phyloP scores from a whole-genome alignment of 2,888 invertebrate genomes.

The Orthonychiurus folsomi region DNA sequence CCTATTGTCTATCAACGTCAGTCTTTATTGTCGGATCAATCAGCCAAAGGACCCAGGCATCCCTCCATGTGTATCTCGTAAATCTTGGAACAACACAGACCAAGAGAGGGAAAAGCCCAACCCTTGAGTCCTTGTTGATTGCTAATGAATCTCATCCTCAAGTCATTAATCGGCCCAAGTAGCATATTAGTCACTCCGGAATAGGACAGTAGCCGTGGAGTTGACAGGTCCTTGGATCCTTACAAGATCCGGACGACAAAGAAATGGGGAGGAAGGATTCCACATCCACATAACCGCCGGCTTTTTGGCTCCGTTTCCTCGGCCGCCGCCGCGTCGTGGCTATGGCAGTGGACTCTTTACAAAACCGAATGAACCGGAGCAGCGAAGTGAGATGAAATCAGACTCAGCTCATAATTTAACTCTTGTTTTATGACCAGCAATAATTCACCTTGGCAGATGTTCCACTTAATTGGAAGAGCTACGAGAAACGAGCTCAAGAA shows the following conservation, averaged over 20 bases:
- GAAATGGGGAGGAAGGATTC: too few relatives aligned
- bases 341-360: too few relatives aligned
- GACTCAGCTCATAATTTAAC: slow-evolving; percentile 21
- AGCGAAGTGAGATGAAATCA: slow-evolving; percentile 20
- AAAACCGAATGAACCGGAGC: slow-evolving; percentile 1
- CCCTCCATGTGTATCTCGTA: too few relatives aligned
- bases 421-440: slow-evolving; percentile 23
- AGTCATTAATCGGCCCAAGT: not conserved
- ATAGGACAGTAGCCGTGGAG: not conserved
- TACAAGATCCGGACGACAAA: too few relatives aligned
- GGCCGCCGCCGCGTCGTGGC: too few relatives aligned
- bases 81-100: too few relatives aligned
- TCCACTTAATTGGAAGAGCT: slow-evolving; percentile 22
- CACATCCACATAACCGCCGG: not conserved
- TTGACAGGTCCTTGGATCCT: too few relatives aligned
- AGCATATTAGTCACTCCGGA: not conserved
- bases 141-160: not conserved
- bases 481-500: not conserved
- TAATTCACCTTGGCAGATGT: slow-evolving; percentile 24
- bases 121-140: not conserved
- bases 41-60: too few relatives aligned
- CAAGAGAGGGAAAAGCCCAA: not conserved
- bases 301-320: slow-evolving; percentile 1
- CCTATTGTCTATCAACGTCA: not conserved
- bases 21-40: too few relatives aligned